Conservation (phyloP, 2,797 vertebrate species). For the Poecilia velifera region DNA sequence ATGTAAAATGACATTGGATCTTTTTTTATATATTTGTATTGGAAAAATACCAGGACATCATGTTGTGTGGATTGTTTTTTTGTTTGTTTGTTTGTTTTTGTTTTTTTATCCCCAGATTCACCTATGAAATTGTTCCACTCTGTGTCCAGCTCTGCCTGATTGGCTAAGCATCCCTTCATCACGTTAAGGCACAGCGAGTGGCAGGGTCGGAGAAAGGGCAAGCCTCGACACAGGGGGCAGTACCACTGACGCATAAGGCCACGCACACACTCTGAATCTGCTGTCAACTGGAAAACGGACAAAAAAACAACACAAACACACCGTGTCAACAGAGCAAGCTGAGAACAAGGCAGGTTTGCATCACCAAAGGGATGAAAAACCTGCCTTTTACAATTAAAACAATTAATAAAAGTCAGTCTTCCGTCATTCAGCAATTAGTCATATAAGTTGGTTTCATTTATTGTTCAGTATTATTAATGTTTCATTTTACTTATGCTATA, state of each 20-base stretch:
- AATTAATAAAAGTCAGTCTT: neutral
- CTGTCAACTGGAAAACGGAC: constrained; percentile 67
- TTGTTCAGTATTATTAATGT: neutral
- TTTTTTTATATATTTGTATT: neutral
- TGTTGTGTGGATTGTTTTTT: neutral
- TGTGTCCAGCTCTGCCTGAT: constrained; percentile 85
- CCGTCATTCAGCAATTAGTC: neutral
- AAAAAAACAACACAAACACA: neutral
- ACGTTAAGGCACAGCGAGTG: constrained; percentile 89
- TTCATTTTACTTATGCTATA: neutral
- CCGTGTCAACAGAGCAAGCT: neutral
- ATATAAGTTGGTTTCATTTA: neutral
- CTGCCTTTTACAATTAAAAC: neutral
- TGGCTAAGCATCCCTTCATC: constrained; percentile 90
- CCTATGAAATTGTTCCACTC: constrained; percentile 92
- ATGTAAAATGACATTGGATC: neutral
- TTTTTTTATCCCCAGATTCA: constrained; percentile 61
- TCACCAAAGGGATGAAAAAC: neutral
- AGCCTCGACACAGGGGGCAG: constrained; percentile 88
- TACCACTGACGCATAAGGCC: constrained; percentile 91
- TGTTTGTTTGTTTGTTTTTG: no score
- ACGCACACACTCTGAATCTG: constrained; percentile 79
- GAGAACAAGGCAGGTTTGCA: neutral
- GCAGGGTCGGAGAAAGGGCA: constrained; percentile 84
- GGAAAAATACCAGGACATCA: neutral